Base-by-base conservation (phyloP, 2,797 vertebrate genomes). In the Thunnus albacares region DNA sequence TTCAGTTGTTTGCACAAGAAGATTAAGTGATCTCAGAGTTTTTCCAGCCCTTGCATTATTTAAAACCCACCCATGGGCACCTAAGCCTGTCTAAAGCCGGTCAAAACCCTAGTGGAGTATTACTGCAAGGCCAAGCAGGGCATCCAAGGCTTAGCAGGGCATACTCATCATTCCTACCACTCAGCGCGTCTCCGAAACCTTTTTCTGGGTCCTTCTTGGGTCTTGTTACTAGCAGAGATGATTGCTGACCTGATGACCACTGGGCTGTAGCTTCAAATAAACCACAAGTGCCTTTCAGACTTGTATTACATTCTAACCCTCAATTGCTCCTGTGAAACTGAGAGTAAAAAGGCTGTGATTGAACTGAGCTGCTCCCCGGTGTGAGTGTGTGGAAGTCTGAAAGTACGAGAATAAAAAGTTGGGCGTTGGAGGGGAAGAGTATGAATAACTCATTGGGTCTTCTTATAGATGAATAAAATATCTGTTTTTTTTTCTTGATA, bases 1-100 rank as follows among this genome's bases (percentile, higher is more conserved):
- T 65, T 80, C 55, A 56, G 20, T 53, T 79, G 71, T 84, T 84
- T 75, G 53, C 75, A 75, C 75, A 81, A 47, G 53, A 71, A 80
- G 84, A 84, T 81, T 64, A 83, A 79, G 49, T 33, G 69, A 80
- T 82, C 72, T 41, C 18, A 1, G 60, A 71, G 59, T 17, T 69
- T 79, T 72, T 68, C 72, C 69, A 79, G 75, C 58, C 22, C 26
- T 52, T 45, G 71, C 62, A 81, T 79, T 83, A 83, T 88, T 78
- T 83, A 73, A 78, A 85, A 83, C 82, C 73, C 84, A 65, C 76
- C 73, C 75, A 77, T 71, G 41, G 71, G 60, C 65, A 58, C 35
- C 65, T 71, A 83, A 90, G 70, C 77, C 70, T 4, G 33, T 5
- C 11, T 79, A 80, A 90, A 80, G 45, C 79, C 73, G 22, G 47